phyloP scores from a whole-genome alignment of 2,797 vertebrate species.

The Pantherophis alleghaniensis region DNA sequence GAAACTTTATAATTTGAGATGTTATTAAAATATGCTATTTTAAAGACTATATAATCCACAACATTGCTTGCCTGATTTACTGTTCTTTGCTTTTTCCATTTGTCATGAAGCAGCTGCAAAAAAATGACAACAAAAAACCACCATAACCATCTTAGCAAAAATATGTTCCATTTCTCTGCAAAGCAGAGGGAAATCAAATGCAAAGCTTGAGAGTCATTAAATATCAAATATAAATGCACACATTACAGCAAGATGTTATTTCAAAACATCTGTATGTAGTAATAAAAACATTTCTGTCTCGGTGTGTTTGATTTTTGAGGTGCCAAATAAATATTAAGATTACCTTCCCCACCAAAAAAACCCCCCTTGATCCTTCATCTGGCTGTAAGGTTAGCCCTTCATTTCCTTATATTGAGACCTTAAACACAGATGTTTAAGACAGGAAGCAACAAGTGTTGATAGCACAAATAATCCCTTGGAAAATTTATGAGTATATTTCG shows the following conservation, averaged over 20 bases:
- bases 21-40: slow-evolving; percentile 61
- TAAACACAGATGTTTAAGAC: neutral
- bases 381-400: slow-evolving; percentile 73
- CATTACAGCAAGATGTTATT: slow-evolving; percentile 73
- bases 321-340: slow-evolving; percentile 72
- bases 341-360: neutral
- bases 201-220: slow-evolving; percentile 74
- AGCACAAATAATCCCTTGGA: neutral
- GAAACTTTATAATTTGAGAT: slow-evolving; percentile 47
- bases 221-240: slow-evolving; percentile 75
- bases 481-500: neutral
- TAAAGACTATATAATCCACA: slow-evolving; percentile 55
- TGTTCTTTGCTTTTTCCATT: slow-evolving; percentile 47
- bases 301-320: slow-evolving; percentile 71
- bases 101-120: slow-evolving; percentile 62
- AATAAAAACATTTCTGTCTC: slow-evolving; percentile 72
- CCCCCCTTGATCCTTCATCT: neutral
- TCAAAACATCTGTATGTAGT: slow-evolving; percentile 65
- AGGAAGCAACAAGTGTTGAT: neutral
- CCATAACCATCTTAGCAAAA: slow-evolving; percentile 61
- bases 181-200: slow-evolving; percentile 72
- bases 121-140: slow-evolving; percentile 6
- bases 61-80: slow-evolving; percentile 59
- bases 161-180: slow-evolving; percentile 59
- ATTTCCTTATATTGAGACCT: slow-evolving; percentile 52